phyloP scores from a whole-genome alignment of 1,140 invertebrate genomes.

The Drosophila kohkoa region DNA sequence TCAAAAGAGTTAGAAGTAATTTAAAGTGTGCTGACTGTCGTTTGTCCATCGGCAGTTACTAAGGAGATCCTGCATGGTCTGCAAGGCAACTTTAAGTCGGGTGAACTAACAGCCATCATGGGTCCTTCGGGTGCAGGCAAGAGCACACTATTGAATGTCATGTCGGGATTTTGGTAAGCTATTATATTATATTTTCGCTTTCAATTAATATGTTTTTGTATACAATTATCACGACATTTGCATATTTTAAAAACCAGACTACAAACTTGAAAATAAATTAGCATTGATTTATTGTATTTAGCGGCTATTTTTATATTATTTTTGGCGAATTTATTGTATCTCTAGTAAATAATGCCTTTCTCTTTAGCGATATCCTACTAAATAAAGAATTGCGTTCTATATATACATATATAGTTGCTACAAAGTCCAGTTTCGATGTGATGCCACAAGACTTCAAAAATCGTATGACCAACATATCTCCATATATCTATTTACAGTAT shows the following conservation, averaged over 20 bases:
- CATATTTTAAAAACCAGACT: too few relatives aligned
- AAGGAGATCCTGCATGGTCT: constrained; percentile 88
- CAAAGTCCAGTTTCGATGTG: too few relatives aligned
- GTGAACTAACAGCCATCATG: constrained; percentile 91
- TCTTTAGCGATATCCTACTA: too few relatives aligned
- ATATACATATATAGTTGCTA: too few relatives aligned
- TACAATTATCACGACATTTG: too few relatives aligned
- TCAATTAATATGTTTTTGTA: background rate
- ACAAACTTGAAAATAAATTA: too few relatives aligned
- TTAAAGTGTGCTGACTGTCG: background rate
- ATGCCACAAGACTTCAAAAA: constrained; percentile 16
- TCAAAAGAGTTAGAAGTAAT: background rate
- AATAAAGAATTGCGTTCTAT: too few relatives aligned
- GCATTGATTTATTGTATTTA: too few relatives aligned
- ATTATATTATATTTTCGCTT: too few relatives aligned
- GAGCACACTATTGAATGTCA: constrained; percentile 89
- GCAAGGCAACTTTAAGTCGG: constrained; percentile 87
- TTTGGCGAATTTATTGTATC: too few relatives aligned
- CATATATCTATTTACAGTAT: background rate
- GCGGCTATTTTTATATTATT: too few relatives aligned
- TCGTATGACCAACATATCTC: constrained; percentile 3
- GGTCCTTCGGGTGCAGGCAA: constrained; percentile 92
- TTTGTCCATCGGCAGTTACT: constrained; percentile 76
- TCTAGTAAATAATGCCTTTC: too few relatives aligned
- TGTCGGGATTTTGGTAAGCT: constrained; percentile 87